Evolutionary conservation across 1,140 invertebrate genomes (phyloP), one percentile per base, ranked within the genome.

Genomic region (Lithobius niger): DNA sequence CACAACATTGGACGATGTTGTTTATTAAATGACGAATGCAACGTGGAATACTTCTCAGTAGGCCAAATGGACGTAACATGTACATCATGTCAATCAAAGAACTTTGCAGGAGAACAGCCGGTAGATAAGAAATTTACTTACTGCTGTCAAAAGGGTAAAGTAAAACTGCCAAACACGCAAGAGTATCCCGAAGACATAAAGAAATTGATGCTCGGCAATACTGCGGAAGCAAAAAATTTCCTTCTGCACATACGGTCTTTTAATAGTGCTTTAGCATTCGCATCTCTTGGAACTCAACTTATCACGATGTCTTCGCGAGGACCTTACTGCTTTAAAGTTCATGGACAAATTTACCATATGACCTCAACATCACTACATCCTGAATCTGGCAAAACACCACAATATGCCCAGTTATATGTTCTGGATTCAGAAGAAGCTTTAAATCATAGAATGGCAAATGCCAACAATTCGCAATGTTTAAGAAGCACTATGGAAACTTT

Each of bases 71-170:
- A 26, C 27, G 6, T 25, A 26, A 25, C 43, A 26, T 55, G 53
- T 24, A 27, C 15, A 19, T 55, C 13, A n/a, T 48, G 53, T 25
- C 22, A 42, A 42, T 43, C 40, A 4, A 49, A 51, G n/a, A 25
- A 45, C 21, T 47, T 55, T 55, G 3, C 3, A 19, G 44, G 16
- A 48, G 53, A 55, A 47, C 16, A 53, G 42, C 18, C 44, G 4
- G 15, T 6, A 25, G 27, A 47, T 13, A 28, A 53, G 24, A 48
- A 45, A 31, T 53, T 27, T 25, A 55, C 16, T 3, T 18, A 42
- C 6, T 55, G 53, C 24, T 55, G 53, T 18, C 22, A 51, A 13
- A 55, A 55, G 31, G 48, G 26, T 3, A 51, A 51, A 55, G 42
- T 55, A 10, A 49, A 50, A 13, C 27, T 55, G 15, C 3, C 6